Evolutionary conservation across 2,797 vertebrate genomes (phyloP).

Genomic region (Rhodeus uyekii): DNA sequence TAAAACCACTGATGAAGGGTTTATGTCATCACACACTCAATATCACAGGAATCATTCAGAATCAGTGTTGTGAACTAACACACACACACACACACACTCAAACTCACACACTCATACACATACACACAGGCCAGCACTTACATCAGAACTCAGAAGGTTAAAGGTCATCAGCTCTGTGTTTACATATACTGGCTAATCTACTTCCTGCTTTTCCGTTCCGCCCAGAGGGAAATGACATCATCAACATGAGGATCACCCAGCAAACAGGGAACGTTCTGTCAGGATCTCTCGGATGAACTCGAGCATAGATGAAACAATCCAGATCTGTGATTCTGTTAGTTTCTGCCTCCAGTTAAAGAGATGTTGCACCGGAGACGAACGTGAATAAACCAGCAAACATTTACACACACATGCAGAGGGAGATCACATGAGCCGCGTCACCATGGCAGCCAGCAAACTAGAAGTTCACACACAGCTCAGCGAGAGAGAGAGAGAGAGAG

Average conservation of each 20-base stretch:
- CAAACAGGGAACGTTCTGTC: no score
- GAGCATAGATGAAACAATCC: not conserved
- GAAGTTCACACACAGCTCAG: not conserved
- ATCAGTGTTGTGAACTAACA: no score
- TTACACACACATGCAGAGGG: not conserved
- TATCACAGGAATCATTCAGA: no score
- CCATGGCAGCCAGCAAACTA: not conserved
- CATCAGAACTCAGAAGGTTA: not conserved
- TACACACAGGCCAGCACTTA: not conserved
- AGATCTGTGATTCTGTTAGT: not conserved
- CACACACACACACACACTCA: not conserved
- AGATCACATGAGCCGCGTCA: not conserved
- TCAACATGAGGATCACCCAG: not conserved
- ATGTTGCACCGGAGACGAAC: not conserved
- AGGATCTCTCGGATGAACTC: no score
- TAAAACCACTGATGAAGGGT: no score
- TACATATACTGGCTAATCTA: not conserved
- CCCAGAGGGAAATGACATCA: constrained; percentile 15
- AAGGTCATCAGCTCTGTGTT: not conserved
- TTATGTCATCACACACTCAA: no score
- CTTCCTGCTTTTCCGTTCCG: not conserved
- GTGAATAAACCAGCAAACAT: not conserved
- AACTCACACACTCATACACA: not conserved
- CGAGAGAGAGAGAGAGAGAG: not conserved
- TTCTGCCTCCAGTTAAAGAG: not conserved